A percentile compares a stretch with the other conserved stretches of the same genome.
Conservation (phyloP, 2,888 invertebrate genomes). For the Drymonia ruficornis region DNA sequence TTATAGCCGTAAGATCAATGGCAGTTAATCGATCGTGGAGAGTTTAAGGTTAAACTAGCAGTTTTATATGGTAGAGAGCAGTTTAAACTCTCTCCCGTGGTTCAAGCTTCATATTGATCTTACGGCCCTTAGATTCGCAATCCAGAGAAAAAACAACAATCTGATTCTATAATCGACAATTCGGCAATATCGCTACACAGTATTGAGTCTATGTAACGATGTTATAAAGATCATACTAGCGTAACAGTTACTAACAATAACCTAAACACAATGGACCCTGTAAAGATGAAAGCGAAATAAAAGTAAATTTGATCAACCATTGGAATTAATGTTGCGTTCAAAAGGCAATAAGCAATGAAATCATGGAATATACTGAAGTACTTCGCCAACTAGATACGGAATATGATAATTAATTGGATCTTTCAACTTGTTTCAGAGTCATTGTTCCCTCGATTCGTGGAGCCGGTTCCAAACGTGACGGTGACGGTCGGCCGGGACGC, state of each 20-base stretch:
- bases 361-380: too few species aligned
- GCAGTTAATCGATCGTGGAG: too few species aligned
- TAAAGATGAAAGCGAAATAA: not conserved
- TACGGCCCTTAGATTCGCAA: too few species aligned
- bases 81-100: too few species aligned
- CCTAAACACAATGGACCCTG: not conserved
- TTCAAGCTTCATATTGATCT: too few species aligned
- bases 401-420: too few species aligned
- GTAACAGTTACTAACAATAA: not conserved
- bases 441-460: slow-evolving; percentile 92
- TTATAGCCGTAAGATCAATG: too few species aligned
- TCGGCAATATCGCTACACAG: not conserved
- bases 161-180: not conserved
- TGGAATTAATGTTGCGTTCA: not conserved
- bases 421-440: slow-evolving; percentile 63
- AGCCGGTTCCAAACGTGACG: slow-evolving; percentile 95
- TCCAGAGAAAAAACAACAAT: not conserved
- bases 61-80: too few species aligned
- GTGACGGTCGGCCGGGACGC: slow-evolving; percentile 95
- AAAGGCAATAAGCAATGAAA: not conserved
- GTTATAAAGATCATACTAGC: not conserved
- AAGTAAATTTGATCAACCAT: not conserved
- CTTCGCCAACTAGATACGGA: too few species aligned
- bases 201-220: not conserved
- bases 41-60: too few species aligned